phyloP scores from a whole-genome alignment of 2,888 invertebrate species.

The Xylota segnis region DNA sequence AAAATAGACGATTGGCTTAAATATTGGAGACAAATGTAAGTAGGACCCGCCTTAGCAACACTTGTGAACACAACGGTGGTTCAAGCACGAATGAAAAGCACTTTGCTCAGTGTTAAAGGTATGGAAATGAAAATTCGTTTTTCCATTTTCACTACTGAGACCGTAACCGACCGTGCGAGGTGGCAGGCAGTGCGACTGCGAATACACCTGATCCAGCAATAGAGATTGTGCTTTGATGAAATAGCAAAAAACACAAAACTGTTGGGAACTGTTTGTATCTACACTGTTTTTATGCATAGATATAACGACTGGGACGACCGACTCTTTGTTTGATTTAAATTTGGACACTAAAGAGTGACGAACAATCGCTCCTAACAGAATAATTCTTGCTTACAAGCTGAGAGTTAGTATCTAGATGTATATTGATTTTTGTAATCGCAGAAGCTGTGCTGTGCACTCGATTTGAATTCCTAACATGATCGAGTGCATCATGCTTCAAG shows the following conservation, averaged over 20 bases:
- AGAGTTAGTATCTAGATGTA: too few species aligned
- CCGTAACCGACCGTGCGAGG: constrained; percentile 47
- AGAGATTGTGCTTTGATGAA: constrained; percentile 70
- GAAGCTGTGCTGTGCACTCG: not conserved
- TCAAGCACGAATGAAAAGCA: constrained; percentile 73
- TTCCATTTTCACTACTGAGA: constrained; percentile 66
- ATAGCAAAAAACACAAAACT: constrained; percentile 45
- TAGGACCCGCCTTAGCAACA: constrained; percentile 12
- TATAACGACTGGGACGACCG: not conserved
- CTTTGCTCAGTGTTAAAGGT: constrained; percentile 52
- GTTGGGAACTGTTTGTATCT: constrained; percentile 25
- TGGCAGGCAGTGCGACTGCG: constrained; percentile 44
- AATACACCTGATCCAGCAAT: constrained; percentile 52
- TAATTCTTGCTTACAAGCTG: not conserved
- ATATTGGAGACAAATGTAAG: constrained; percentile 1
- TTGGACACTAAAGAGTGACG: constrained; percentile 4
- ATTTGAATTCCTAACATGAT: constrained; percentile 16
- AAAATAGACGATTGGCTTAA: not conserved
- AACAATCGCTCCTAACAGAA: not conserved
- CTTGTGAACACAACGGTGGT: constrained; percentile 71
- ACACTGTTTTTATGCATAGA: constrained; percentile 1
- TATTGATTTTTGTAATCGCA: not conserved
- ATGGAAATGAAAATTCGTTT: constrained; percentile 74
- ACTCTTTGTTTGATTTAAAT: constrained; percentile 35
- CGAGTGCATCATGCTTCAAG: not conserved